These are phyloP conservation scores for Mantis religiosa DNA, from an alignment of 2,888 invertebrate species.

Conservation along the genomic window DNA sequence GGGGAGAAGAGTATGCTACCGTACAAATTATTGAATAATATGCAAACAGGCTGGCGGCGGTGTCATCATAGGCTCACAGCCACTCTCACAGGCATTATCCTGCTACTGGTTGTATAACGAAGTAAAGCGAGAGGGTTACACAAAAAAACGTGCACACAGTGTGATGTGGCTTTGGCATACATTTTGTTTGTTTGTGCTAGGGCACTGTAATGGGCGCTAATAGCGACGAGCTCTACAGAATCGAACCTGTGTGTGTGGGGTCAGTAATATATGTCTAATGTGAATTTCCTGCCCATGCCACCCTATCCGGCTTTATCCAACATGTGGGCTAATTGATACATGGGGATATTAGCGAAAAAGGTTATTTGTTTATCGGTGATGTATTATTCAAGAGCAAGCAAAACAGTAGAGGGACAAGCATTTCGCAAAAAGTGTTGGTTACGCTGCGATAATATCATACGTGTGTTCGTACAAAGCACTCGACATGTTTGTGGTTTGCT, in stretches of 20 bases:
- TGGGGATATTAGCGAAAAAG: slow-evolving; percentile 18
- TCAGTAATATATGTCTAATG: slow-evolving; percentile 13
- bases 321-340: slow-evolving; percentile 12
- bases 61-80: background rate
- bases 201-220: slow-evolving; percentile 14
- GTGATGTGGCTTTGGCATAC: slow-evolving; percentile 2
- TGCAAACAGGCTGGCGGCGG: background rate
- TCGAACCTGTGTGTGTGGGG: slow-evolving; percentile 7
- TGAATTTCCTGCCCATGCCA: background rate
- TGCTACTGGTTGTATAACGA: background rate
- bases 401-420: background rate
- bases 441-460: background rate
- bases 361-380: slow-evolving; percentile 21
- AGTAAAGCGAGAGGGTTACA: background rate
- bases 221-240: background rate
- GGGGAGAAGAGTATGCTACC: background rate
- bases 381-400: slow-evolving; percentile 7
- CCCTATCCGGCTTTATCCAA: background rate
- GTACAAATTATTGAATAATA: background rate
- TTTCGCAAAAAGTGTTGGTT: background rate
- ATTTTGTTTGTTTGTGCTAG: slow-evolving; percentile 11
- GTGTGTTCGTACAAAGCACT: background rate
- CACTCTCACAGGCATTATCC: background rate
- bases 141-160: background rate
- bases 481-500: background rate